Percentiles rank a stretch among this genome's conserved stretches.
These are phyloP conservation scores for Metridium senile DNA, from an alignment of 92 coral and sea anemone genomes.

Conservation along the genomic window DNA sequence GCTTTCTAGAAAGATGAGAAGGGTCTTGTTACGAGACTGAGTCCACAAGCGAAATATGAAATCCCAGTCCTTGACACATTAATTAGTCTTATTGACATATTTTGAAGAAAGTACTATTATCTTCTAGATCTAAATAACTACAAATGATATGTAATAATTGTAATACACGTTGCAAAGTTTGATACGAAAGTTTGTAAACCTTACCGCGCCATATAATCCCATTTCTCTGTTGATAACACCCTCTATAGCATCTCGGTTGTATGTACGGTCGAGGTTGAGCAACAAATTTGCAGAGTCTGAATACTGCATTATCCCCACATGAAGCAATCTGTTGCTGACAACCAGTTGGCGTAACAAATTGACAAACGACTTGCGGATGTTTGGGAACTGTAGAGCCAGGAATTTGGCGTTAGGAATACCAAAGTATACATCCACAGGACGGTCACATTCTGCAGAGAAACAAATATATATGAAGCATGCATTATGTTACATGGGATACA, in stretches of 20 bases:
- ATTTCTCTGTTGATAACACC: conserved; percentile 33
- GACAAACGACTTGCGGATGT: conserved; percentile 46
- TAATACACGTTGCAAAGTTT: no score
- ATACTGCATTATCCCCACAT: conserved; percentile 63
- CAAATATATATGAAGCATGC: no score
- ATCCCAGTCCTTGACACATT: no score
- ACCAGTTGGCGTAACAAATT: conserved; percentile 51
- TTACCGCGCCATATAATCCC: conserved; percentile 8
- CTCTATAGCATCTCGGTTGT: conserved; percentile 44
- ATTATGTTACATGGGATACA: no score
- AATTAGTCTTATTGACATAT: no score
- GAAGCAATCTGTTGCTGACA: conserved; percentile 52
- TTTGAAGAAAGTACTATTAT: no score
- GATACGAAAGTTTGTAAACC: no score
- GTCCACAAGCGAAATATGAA: no score
- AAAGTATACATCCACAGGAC: conserved; percentile 59
- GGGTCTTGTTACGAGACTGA: no score
- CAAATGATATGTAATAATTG: no score
- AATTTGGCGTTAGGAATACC: conserved; percentile 67
- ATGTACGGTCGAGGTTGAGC: conserved; percentile 46
- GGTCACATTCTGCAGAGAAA: conserved; percentile 45
- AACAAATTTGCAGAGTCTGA: conserved; percentile 47
- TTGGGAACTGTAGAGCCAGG: conserved; percentile 20
- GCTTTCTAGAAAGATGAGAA: no score
- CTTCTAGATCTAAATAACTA: no score